Conservation (phyloP, 2,113 vertebrate species). For the Oryctolagus cuniculus region DNA sequence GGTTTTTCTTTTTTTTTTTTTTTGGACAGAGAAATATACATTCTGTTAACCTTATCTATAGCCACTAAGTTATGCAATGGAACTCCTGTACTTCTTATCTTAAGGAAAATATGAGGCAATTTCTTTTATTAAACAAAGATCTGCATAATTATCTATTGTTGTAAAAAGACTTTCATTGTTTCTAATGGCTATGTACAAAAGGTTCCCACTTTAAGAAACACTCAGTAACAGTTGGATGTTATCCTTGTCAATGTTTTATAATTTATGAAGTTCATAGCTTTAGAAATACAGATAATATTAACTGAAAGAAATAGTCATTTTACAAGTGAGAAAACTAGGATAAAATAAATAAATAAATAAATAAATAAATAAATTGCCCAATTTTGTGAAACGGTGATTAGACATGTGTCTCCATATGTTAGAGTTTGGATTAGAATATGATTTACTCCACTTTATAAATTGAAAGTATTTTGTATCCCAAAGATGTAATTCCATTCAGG, state of each 20-base stretch:
- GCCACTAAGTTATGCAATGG: too few relatives aligned
- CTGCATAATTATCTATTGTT: neutral
- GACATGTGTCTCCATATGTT: neutral
- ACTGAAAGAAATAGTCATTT: neutral
- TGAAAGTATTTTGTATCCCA: neutral
- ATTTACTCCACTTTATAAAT: neutral
- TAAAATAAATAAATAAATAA: neutral
- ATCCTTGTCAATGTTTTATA: neutral
- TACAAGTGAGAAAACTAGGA: neutral
- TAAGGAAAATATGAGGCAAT: neutral
- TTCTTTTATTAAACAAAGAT: neutral
- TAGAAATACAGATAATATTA: neutral
- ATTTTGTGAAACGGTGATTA: neutral
- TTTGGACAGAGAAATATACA: too few relatives aligned
- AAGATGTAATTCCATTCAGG: neutral
- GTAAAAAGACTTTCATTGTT: neutral
- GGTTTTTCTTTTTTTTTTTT: too few relatives aligned
- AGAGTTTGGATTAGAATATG: neutral
- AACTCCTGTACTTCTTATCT: neutral
- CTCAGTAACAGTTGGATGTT: neutral
- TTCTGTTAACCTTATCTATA: too few relatives aligned
- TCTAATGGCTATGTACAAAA: neutral
- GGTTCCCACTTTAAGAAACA: neutral
- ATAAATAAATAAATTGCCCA: neutral
- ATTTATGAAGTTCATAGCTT: neutral